Conservation (phyloP, 2,888 invertebrate species). For the Oscheius sp. region DNA sequence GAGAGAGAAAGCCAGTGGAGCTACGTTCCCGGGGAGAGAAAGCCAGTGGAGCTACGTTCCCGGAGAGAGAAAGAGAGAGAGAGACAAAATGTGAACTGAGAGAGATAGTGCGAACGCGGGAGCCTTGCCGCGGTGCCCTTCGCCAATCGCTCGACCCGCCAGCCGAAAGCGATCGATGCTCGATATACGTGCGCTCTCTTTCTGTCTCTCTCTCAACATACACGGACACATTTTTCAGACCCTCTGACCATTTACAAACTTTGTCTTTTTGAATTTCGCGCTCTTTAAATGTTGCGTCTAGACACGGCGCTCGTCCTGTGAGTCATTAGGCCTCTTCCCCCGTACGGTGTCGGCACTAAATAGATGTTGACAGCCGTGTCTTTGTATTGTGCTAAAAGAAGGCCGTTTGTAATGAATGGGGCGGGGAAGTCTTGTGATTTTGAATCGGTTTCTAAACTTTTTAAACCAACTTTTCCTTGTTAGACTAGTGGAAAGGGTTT, state of each 20-base stretch:
- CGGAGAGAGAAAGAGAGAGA: too few species aligned
- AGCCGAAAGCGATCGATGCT: constrained; percentile 27
- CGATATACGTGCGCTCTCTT: constrained; percentile 31
- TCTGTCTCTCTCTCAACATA: constrained; percentile 22
- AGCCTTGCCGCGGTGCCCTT: neutral
- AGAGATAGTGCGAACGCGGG: constrained; percentile 34
- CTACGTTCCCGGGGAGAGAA: too few species aligned
- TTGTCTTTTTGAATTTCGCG: neutral
- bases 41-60: too few species aligned
- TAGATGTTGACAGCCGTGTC: too few species aligned
- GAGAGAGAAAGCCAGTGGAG: too few species aligned
- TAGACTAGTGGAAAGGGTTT: too few species aligned
- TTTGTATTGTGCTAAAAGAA: too few species aligned
- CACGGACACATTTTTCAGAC: neutral
- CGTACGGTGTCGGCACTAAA: neutral
- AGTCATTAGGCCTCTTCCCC: neutral
- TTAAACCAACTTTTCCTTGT: too few species aligned
- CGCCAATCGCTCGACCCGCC: constrained; percentile 12
- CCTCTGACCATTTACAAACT: neutral
- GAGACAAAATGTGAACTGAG: neutral
- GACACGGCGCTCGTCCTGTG: neutral
- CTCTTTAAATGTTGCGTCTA: neutral
- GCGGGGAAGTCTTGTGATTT: too few species aligned
- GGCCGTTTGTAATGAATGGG: too few species aligned
- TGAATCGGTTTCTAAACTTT: too few species aligned